Percentiles rank a stretch among this genome's conserved stretches.
These are phyloP conservation scores for Tricholauxania praeusta DNA, from an alignment of 2,888 invertebrate genomes.

Conservation along the genomic window DNA sequence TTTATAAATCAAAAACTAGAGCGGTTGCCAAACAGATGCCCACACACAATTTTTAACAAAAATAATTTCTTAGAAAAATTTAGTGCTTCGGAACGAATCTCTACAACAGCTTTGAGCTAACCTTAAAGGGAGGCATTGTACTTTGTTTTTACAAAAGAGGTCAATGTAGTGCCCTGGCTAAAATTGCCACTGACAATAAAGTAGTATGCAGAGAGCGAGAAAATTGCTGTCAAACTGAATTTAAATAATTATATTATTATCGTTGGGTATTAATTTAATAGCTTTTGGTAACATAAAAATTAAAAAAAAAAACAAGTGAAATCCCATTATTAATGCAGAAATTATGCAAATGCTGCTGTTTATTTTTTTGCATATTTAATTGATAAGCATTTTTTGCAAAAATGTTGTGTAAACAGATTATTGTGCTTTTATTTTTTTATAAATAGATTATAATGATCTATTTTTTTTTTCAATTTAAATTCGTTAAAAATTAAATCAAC, in stretches of 20 bases:
- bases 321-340: constrained; percentile 40
- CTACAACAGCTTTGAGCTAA: too few species aligned
- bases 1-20: too few species aligned
- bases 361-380: constrained; percentile 32
- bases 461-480: constrained; percentile 17
- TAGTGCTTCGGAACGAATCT: too few species aligned
- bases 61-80: too few species aligned
- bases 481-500: constrained; percentile 9
- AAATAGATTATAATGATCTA: not conserved
- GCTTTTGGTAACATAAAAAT: constrained; percentile 22
- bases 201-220: not conserved
- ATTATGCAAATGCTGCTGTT: constrained; percentile 43
- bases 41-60: too few species aligned
- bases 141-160: too few species aligned
- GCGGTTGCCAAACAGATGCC: too few species aligned
- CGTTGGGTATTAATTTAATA: constrained; percentile 41
- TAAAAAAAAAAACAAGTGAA: constrained; percentile 9
- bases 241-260: constrained; percentile 44
- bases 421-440: constrained; percentile 12
- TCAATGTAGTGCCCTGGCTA: too few species aligned
- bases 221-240: constrained; percentile 37
- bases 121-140: too few species aligned
- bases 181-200: too few species aligned
- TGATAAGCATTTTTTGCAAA: constrained; percentile 40
- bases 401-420: constrained; percentile 6